Percentiles rank a stretch among this genome's conserved stretches.
Evolutionary conservation across 2,113 vertebrate species (phyloP).

Genomic region (Megaceryle torquata): DNA sequence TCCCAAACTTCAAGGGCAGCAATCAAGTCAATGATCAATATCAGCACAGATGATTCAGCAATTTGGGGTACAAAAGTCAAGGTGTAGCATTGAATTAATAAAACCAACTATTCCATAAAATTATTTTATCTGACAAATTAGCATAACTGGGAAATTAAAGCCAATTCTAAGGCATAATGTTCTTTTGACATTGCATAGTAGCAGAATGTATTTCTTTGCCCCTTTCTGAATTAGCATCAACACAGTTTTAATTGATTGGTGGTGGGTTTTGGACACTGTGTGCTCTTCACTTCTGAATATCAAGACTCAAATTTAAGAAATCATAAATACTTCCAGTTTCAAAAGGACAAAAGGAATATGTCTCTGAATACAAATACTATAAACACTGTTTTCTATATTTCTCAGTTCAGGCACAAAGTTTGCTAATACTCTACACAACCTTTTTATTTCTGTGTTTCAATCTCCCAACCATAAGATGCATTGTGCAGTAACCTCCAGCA

Average conservation of each 20-base stretch:
- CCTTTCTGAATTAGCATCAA: neutral
- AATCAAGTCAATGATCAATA: neutral
- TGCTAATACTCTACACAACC: neutral
- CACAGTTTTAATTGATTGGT: neutral
- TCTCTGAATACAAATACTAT: neutral
- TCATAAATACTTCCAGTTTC: neutral
- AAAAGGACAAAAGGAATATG: neutral
- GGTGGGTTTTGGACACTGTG: neutral
- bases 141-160: neutral
- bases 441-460: neutral
- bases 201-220: neutral
- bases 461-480: neutral
- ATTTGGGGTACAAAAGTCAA: neutral
- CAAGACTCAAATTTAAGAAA: neutral
- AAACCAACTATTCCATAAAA: neutral
- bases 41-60: neutral
- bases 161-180: neutral
- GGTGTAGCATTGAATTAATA: neutral
- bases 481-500: neutral
- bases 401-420: neutral
- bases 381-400: neutral
- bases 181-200: neutral
- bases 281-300: neutral
- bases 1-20: neutral
- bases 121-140: neutral